Evolutionary conservation across 2,113 vertebrate species (phyloP).

Genomic region (Equus quagga): DNA sequence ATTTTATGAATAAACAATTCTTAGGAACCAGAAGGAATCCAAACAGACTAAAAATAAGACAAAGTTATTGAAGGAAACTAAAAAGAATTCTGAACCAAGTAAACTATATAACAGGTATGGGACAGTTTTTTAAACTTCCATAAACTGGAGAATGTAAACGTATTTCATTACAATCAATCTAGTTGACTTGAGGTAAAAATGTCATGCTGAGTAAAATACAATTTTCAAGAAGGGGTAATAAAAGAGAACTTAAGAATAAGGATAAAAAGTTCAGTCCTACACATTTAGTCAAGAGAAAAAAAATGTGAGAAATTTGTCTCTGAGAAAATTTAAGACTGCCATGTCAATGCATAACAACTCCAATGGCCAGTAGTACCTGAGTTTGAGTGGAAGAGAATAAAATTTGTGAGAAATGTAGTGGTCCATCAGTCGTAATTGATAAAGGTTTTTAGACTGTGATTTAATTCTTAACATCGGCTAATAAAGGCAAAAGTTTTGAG

Average conservation of each 20-base stretch:
- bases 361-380: neutral
- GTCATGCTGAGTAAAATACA: neutral
- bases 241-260: neutral
- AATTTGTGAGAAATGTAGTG: neutral
- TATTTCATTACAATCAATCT: neutral
- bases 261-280: neutral
- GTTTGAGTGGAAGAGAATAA: neutral
- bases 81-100: neutral
- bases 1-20: neutral
- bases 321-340: neutral
- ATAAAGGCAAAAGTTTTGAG: neutral
- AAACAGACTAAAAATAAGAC: neutral
- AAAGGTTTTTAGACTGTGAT: neutral
- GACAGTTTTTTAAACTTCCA: neutral
- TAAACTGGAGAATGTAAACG: neutral
- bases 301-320: neutral
- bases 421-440: neutral
- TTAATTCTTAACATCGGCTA: neutral
- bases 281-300: neutral
- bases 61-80: neutral
- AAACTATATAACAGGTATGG: neutral
- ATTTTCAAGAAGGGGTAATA: neutral
- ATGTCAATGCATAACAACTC: neutral
- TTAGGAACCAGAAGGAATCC: neutral
- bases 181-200: neutral